Conservation (phyloP, 2,797 vertebrate genomes). For the Ctenopoma multispine region DNA sequence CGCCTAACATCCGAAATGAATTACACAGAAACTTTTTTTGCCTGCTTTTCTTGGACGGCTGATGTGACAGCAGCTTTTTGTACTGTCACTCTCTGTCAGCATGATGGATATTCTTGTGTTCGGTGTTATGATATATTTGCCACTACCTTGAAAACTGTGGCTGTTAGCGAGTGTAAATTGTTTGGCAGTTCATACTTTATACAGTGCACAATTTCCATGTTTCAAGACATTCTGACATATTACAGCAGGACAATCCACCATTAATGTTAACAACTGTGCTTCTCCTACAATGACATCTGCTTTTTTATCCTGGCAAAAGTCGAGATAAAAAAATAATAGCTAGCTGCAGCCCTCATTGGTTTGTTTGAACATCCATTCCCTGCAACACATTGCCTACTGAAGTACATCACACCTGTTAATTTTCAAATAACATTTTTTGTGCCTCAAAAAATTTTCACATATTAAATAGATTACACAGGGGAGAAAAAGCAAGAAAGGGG, state of each 20-base stretch:
- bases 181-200: background rate
- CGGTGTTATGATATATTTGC: slow-evolving; percentile 28
- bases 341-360: background rate
- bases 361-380: background rate
- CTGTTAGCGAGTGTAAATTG: slow-evolving; percentile 12
- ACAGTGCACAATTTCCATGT: background rate
- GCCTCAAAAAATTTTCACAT: background rate
- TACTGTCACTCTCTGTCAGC: slow-evolving; percentile 2
- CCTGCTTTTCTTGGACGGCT: slow-evolving; percentile 39
- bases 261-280: background rate
- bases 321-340: background rate
- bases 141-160: background rate
- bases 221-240: background rate
- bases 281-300: background rate
- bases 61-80: slow-evolving; percentile 55
- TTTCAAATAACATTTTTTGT: background rate
- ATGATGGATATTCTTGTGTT: slow-evolving; percentile 44
- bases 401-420: background rate
- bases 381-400: background rate
- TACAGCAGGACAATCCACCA: background rate
- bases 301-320: background rate
- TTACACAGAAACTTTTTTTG: slow-evolving; percentile 58
- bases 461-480: background rate
- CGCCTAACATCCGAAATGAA: slow-evolving; percentile 66
- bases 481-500: background rate